Base-by-base conservation (phyloP, 1,140 invertebrate genomes). In the Hypothenemus hampei region DNA sequence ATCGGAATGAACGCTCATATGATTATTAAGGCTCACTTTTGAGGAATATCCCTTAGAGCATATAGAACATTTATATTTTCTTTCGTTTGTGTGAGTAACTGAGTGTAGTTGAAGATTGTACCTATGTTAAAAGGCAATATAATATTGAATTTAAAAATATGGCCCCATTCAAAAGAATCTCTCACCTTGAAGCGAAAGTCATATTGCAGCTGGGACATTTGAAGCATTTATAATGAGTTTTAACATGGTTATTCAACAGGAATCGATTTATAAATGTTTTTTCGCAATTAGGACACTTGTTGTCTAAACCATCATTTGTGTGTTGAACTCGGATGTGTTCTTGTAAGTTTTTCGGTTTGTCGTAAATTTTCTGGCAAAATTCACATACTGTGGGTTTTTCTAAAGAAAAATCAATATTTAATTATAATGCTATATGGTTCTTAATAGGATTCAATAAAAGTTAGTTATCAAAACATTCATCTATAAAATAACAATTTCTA, bases 261-360 rank as follows among this genome's bases (percentile, higher is more conserved):
- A 62, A 58, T 3, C 36, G 51, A 44, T 65, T 65, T 8, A 64
- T 63, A 40, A 66, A 66, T 8, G 53, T 55, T 36, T 66, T 66
- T 16, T 60, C 60, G 31, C 65, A 66, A 35, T 58, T 60, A 18
- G 55, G 41, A 20, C 65, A 66, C 26, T 65, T 60, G 45, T 65
- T 59, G 15, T 61, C 46, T 7, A 56, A 40, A 7, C 59, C 63
- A 23, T 66, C 63, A 13, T 61, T 49, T 11, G 60, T 66, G 43
- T 66, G 65, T 48, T 66, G 65, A 21, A 66, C 48, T 21, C 65
- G 52, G 1, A 66, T 57, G 47, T 66, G 65, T 51, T 66, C 65
- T 22, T 53, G 56, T 10, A 66, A 40, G 48, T 66, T 66, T 54
- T 65, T 66, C 1, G 47, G 23, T 52, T 63, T 65, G 21, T 63